A percentile compares a stretch with the other conserved stretches of the same genome.
phyloP scores from a whole-genome alignment of 2,797 vertebrate genomes.

The Alauda arvensis region DNA sequence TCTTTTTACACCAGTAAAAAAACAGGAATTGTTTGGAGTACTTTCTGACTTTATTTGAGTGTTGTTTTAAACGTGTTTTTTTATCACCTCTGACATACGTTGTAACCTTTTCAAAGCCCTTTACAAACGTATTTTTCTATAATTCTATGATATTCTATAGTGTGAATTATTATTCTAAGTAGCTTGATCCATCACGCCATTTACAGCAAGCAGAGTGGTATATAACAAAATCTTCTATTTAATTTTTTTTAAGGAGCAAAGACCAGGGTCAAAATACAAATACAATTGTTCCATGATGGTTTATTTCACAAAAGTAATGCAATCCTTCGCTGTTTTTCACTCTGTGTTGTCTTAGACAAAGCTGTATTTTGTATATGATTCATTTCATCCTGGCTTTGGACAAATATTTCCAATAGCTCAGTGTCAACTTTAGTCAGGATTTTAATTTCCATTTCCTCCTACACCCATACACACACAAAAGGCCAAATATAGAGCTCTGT shows the following conservation, averaged over 20 bases:
- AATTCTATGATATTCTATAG: not conserved
- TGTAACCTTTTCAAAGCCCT: not conserved
- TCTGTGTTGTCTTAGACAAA: not conserved
- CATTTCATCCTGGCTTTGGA: not conserved
- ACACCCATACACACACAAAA: not conserved
- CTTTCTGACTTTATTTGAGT: not conserved
- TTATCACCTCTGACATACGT: not conserved
- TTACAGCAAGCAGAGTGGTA: not conserved
- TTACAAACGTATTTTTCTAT: not conserved
- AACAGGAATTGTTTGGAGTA: not conserved
- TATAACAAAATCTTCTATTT: not conserved
- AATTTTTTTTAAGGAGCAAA: not conserved
- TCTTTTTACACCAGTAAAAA: slow-evolving; percentile 6
- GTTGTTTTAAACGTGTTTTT: not conserved
- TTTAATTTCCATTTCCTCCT: not conserved
- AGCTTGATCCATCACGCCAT: not conserved
- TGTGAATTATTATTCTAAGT: slow-evolving; percentile 9
- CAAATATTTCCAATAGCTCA: not conserved
- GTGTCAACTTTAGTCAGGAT: not conserved
- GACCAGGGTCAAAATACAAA: not conserved
- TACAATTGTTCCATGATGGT: not conserved
- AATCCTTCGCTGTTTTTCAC: not conserved
- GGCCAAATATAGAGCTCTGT: not conserved
- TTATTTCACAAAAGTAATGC: not conserved
- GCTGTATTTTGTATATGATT: not conserved